Base-by-base conservation (phyloP, 2,113 vertebrate species). In the Mastomys natalensis region DNA sequence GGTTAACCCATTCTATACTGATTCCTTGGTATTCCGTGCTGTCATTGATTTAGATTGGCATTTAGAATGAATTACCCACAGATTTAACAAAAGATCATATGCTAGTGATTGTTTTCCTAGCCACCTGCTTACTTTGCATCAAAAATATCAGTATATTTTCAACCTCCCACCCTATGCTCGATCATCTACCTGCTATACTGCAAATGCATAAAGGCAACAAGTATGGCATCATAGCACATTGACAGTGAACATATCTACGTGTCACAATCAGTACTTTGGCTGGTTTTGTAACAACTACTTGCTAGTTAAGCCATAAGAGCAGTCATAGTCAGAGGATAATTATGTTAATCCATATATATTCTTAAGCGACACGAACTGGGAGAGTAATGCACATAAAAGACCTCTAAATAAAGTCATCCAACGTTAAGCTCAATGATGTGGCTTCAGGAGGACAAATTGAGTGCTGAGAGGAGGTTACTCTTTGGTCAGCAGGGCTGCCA, bases 201-300 rank as follows among this genome's bases (percentile, higher is more conserved):
- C 84, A 94, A 84, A 34, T 87, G 37, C 78, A 55, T 51, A 95
- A 92, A 84, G 48, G 4, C 31, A 91, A 2, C 80, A 70, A 82
- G 73, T 87, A 89, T 95, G 95, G 95, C 60, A 89, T 92, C 87
- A 74, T 76, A 84, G 45, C 19, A 91, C 43, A 70, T 93, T 72
- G 89, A 91, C 17, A 95, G 34, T 37, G n/a, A 60, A 74, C 34
- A 55, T 51, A 77, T 89, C 45, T 96, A 37, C 31, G 19, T 24
- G 88, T 31, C 6, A 0, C 5, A 72, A 24, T 96, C 3, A 66
- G 8, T 45, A 92, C 45, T 81, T 84, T 62, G 43, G 43, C 70
- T 85, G 80, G 48, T 96, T 96, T 96, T 89, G 37, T 96, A 80
- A 89, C 45, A 95, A 34, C 62, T 92, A 60, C 87, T 87, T 96